Evolutionary conservation across 1,140 invertebrate species (phyloP).

Genomic region (Teleopsis dalmanni): DNA sequence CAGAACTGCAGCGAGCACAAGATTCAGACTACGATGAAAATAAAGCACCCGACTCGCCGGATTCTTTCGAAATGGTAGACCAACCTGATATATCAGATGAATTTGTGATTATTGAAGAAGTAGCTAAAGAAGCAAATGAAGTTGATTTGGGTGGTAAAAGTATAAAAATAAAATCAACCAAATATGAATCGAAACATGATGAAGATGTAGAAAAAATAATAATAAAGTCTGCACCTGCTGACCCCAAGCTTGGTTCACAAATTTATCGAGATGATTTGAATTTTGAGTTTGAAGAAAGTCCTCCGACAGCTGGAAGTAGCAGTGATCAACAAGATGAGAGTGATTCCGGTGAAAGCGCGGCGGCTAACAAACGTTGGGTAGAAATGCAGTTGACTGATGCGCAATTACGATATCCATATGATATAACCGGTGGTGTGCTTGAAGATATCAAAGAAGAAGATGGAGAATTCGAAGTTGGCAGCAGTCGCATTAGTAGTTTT

Average conservation of each 20-base stretch:
- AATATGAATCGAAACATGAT: conserved; percentile 56
- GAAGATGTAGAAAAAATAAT: conserved; percentile 69
- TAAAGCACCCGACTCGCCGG: conserved; percentile 67
- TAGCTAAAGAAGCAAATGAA: conserved; percentile 73
- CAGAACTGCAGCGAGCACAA: conserved; percentile 41
- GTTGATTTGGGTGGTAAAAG: conserved; percentile 73
- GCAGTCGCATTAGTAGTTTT: conserved; percentile 67
- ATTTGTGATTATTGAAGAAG: conserved; percentile 79
- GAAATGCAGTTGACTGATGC: conserved; percentile 75
- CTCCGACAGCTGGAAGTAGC: conserved; percentile 48
- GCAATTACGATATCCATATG: conserved; percentile 56
- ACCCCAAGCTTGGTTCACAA: conserved; percentile 44
- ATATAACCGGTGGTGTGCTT: conserved; percentile 69
- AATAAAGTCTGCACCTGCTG: conserved; percentile 52
- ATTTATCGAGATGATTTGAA: conserved; percentile 50
- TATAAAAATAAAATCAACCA: conserved; percentile 55
- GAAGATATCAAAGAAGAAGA: conserved; percentile 90
- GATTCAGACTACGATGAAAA: conserved; percentile 44
- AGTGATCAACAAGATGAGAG: conserved; percentile 43
- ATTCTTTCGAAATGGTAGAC: conserved; percentile 83
- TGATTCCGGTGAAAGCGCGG: conserved; percentile 54
- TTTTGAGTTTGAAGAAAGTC: conserved; percentile 72
- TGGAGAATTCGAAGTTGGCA: conserved; percentile 73
- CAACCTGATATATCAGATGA: conserved; percentile 78
- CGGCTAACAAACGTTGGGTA: conserved; percentile 78